Base-by-base conservation (phyloP, 2,797 vertebrate species). In the Acanthurus leucopareius region DNA sequence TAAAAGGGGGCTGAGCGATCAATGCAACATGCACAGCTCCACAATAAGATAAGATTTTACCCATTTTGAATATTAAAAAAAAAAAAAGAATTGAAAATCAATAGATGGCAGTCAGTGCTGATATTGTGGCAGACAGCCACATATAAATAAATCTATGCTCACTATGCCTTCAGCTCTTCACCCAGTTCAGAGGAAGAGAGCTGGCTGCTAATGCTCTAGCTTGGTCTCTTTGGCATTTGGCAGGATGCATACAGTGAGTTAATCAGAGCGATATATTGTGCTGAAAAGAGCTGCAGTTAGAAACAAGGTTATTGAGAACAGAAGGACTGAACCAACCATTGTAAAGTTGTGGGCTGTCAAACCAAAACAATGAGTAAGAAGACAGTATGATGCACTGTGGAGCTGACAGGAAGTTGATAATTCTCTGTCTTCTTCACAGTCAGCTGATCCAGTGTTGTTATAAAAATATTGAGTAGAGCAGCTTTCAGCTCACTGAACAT, bases 311-410 rank as follows among this genome's bases (percentile, higher is more conserved):
- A 20, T 42, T 61, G 20, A n/a, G 7, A 71, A 16, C 14, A 16
- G 14, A 16, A 7, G 48, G 44, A 40, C 13, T 70, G 45, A 51
- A 51, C 45, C 8, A 13, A 66, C 28, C 32, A 22, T 54, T 16
- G 25, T 38, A 2, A 47, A 70, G 53, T 16, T 58, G 25, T 5
- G 25, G 15, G 10, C 32, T 14, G 20, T 25, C 14, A 57, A 73
- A 42, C 28, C 28, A 64, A 64, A 64, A n/a, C 25, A 73, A 44
- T 54, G 19, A 62, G 57, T 47, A 42, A 15, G 25, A 40, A 59
- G 45, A 59, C 3, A 10, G 45, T 38, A 20, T 11, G 10, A 42
- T 42, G 40, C 40, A 42, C 10, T 32, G 28, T 42, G 10, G 8
- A 10, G 8, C 10, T 10, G 40, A 42, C 40, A 42, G 10, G 40